Conservation (phyloP, 1,140 invertebrate species). For the Drosophila insularis region DNA sequence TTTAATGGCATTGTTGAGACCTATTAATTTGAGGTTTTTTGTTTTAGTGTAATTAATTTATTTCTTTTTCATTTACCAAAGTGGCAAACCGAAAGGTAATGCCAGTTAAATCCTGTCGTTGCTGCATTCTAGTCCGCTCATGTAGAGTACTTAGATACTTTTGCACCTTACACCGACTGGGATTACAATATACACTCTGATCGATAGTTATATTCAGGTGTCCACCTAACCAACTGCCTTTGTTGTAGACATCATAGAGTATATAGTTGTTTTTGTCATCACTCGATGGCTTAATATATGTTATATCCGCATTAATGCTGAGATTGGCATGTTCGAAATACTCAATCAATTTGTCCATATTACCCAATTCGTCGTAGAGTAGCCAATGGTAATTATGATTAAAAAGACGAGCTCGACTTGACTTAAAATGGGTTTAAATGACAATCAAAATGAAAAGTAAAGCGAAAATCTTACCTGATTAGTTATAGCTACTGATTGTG, state of each 20-base stretch:
- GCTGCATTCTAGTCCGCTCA: constrained; percentile 45
- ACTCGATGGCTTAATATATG: constrained; percentile 23
- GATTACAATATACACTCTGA: constrained; percentile 58
- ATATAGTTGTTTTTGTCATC: constrained; percentile 19
- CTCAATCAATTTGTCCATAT: constrained; percentile 37
- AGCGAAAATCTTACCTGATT: constrained; percentile 39
- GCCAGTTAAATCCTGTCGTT: constrained; percentile 57
- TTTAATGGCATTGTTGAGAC: constrained; percentile 44
- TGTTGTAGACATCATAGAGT: constrained; percentile 74
- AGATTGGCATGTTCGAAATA: constrained; percentile 58
- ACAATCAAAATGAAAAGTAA: neutral
- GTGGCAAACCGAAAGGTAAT: constrained; percentile 63
- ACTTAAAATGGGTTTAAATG: constrained; percentile 23
- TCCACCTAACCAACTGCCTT: constrained; percentile 69
- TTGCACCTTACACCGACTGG: constrained; percentile 30
- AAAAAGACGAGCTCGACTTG: constrained; percentile 50
- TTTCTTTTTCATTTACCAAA: constrained; percentile 41
- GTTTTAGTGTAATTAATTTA: neutral
- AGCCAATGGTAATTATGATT: constrained; percentile 64
- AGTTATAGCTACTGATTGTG: constrained; percentile 35
- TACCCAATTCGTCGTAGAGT: constrained; percentile 53
- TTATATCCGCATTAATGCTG: constrained; percentile 67
- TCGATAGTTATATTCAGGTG: constrained; percentile 69
- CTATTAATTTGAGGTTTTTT: constrained; percentile 18
- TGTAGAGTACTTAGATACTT: constrained; percentile 62